These are phyloP conservation scores for Mus spretus DNA, from an alignment of 2,797 vertebrate species.

Conservation along the genomic window DNA sequence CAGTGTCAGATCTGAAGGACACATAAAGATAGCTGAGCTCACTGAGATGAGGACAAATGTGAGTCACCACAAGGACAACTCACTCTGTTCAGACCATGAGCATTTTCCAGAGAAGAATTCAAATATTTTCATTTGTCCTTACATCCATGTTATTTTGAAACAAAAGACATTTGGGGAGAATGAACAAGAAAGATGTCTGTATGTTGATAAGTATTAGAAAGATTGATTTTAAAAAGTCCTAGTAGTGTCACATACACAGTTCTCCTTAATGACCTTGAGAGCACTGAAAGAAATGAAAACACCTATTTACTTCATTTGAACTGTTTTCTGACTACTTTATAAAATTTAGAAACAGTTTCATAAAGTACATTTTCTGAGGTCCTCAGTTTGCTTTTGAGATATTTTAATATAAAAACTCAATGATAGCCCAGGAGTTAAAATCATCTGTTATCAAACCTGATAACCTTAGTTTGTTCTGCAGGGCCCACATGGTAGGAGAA, in stretches of 20 bases:
- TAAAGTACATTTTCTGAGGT: background rate
- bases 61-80: background rate
- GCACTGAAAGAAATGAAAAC: background rate
- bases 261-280: background rate
- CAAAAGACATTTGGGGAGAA: background rate
- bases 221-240: background rate
- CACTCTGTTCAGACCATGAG: fast-evolving
- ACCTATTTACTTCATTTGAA: background rate
- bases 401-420: background rate
- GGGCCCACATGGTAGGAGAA: background rate
- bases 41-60: background rate
- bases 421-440: background rate
- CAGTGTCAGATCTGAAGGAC: constrained; percentile 29
- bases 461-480: no score
- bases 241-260: background rate
- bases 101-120: background rate
- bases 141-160: background rate
- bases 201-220: background rate
- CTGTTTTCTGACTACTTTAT: background rate
- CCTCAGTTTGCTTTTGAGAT: background rate
- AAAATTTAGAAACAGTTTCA: constrained; percentile 15
- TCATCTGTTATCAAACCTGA: no score
- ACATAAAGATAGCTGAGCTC: background rate
- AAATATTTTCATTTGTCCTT: background rate
- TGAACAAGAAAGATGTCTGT: background rate